Evolutionary conservation across 2,113 vertebrate species (phyloP).

Genomic region (Rhynchomys soricoides): DNA sequence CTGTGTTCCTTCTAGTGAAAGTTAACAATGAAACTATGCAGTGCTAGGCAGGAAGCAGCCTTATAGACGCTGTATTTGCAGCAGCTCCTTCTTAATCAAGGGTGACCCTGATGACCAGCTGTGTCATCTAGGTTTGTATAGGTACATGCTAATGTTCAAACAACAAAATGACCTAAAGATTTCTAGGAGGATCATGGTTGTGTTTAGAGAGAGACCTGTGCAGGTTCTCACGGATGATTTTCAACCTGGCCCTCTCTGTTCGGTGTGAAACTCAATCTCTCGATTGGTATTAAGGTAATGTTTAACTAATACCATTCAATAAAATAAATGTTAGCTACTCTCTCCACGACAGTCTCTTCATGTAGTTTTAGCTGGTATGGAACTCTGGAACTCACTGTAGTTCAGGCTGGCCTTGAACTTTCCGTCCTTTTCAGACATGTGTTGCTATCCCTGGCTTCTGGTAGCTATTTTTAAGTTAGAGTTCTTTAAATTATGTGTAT

Average conservation of each 20-base stretch:
- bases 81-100: not conserved
- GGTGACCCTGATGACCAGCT: not conserved
- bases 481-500: conserved; percentile 7
- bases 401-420: not conserved
- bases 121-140: not conserved
- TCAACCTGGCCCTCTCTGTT: not conserved
- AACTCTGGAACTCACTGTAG: not conserved
- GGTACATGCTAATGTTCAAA: not conserved
- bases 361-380: not conserved
- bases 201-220: not conserved
- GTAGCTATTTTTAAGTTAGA: not conserved
- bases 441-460: not conserved
- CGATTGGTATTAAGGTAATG: not conserved
- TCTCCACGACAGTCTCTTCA: not conserved
- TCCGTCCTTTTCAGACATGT: not conserved
- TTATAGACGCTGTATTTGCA: not conserved
- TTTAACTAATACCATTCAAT: not conserved
- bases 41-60: not conserved
- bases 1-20: not conserved
- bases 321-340: not conserved
- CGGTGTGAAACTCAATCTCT: not conserved
- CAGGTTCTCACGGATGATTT: not conserved
- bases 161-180: not conserved
- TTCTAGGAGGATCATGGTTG: not conserved
- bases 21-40: not conserved